These are phyloP conservation scores for Anolis sagrei DNA, from an alignment of 2,113 vertebrate species.

Conservation along the genomic window DNA sequence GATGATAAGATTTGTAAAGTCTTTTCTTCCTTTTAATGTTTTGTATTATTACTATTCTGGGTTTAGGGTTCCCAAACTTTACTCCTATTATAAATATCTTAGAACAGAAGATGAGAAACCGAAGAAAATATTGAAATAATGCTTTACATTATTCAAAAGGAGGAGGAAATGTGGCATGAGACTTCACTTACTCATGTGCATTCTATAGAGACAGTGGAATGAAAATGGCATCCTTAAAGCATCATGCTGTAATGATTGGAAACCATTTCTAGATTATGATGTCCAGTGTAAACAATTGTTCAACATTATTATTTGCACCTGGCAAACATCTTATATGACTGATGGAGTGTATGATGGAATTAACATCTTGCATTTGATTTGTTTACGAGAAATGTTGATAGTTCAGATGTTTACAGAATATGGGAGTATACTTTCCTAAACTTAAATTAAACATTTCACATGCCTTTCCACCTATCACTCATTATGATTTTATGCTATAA, in stretches of 20 bases:
- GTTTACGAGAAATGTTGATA: constrained; percentile 55
- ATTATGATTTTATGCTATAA: constrained; percentile 82
- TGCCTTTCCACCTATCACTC: constrained; percentile 70
- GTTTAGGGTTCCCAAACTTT: constrained; percentile 23
- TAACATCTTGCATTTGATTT: constrained; percentile 31
- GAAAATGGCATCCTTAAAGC: background rate
- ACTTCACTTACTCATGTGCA: background rate
- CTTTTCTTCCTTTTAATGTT: background rate
- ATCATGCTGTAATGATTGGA: background rate
- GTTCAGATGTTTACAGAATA: constrained; percentile 84
- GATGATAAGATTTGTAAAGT: background rate
- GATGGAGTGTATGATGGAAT: constrained; percentile 37
- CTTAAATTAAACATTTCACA: constrained; percentile 51
- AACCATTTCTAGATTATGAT: constrained; percentile 1
- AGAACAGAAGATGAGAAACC: constrained; percentile 1
- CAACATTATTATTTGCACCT: background rate
- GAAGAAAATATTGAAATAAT: constrained; percentile 12
- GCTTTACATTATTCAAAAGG: background rate
- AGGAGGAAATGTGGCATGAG: background rate
- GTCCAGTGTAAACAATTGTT: background rate
- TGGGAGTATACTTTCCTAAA: constrained; percentile 58
- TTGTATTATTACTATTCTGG: background rate
- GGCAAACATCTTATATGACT: constrained; percentile 50
- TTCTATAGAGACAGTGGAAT: background rate
- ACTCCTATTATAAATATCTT: rapidly evolving